phyloP scores from a whole-genome alignment of 1,140 invertebrate species.

The Fopius arisanus region DNA sequence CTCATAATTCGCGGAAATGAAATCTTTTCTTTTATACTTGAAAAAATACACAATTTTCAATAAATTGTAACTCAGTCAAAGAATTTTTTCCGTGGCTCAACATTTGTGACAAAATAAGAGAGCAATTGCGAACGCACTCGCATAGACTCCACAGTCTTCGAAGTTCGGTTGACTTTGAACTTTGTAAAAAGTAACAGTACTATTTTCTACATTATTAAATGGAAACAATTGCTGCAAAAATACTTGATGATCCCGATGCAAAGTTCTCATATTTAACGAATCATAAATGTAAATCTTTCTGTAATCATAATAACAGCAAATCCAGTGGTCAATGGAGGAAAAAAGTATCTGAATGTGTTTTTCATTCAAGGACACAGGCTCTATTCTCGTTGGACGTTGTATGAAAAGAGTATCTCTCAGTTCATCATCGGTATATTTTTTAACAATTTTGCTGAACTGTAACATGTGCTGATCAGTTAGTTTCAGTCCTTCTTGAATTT shows the following conservation, averaged over 20 bases:
- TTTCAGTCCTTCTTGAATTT: background rate
- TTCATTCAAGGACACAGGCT: background rate
- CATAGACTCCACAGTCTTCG: conserved; percentile 28
- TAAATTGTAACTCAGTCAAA: no score
- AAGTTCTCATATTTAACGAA: conserved; percentile 26
- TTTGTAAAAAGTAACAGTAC: conserved; percentile 16
- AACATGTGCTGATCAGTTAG: background rate
- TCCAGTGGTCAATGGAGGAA: conserved; percentile 26
- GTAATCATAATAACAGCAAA: conserved; percentile 33
- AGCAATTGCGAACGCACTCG: conserved; percentile 31
- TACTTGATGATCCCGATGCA: conserved; percentile 28
- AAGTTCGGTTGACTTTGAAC: conserved; percentile 27
- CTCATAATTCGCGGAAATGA: no score
- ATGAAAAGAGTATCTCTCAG: conserved; percentile 8
- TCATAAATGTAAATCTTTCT: conserved; percentile 32
- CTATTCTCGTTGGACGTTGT: background rate
- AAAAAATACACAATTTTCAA: background rate
- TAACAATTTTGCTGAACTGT: background rate
- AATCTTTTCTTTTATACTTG: no score
- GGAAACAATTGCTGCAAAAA: conserved; percentile 27
- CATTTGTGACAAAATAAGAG: conserved; percentile 15
- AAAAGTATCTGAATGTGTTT: conserved; percentile 29
- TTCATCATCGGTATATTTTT: conserved; percentile 5
- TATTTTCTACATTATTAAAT: conserved; percentile 7
- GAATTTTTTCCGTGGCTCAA: no score